Percentiles rank a stretch among this genome's conserved stretches.
These are phyloP conservation scores for Hecatera dysodea DNA, from an alignment of 2,888 invertebrate genomes.

Conservation along the genomic window DNA sequence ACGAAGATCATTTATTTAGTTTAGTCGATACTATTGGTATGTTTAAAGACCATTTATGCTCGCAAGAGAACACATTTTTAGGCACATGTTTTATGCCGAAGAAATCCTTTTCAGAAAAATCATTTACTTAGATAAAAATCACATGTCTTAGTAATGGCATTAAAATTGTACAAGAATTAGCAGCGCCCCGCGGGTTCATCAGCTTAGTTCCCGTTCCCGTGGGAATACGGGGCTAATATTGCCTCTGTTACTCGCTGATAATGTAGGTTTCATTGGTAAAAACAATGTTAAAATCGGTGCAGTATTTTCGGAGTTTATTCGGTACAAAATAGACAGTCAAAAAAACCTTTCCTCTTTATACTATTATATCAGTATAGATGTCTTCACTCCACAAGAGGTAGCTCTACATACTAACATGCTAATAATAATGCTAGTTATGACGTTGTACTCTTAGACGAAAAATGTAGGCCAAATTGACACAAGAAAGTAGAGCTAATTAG, in stretches of 20 bases:
- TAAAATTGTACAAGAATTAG: background rate
- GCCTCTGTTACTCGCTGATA: too few species aligned
- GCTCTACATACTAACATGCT: background rate
- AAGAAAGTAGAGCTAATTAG: background rate
- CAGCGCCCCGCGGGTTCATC: too few species aligned
- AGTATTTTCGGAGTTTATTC: too few species aligned
- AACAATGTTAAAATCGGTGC: too few species aligned
- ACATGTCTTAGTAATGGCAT: background rate
- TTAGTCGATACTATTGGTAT: background rate
- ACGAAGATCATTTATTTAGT: background rate
- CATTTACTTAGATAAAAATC: background rate
- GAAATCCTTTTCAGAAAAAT: background rate
- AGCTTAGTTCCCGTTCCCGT: too few species aligned
- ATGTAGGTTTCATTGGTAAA: too few species aligned
- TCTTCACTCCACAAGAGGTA: too few species aligned
- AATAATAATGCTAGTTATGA: background rate
- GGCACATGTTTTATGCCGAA: background rate
- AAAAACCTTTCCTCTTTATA: too few species aligned
- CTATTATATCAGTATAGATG: too few species aligned
- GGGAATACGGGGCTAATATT: too few species aligned
- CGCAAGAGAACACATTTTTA: background rate
- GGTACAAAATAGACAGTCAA: too few species aligned
- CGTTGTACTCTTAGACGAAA: background rate
- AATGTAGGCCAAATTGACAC: background rate
- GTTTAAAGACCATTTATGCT: conserved; percentile 6